Conservation (phyloP, 2,797 vertebrate species). For the Enteromius thamalakanensis region DNA sequence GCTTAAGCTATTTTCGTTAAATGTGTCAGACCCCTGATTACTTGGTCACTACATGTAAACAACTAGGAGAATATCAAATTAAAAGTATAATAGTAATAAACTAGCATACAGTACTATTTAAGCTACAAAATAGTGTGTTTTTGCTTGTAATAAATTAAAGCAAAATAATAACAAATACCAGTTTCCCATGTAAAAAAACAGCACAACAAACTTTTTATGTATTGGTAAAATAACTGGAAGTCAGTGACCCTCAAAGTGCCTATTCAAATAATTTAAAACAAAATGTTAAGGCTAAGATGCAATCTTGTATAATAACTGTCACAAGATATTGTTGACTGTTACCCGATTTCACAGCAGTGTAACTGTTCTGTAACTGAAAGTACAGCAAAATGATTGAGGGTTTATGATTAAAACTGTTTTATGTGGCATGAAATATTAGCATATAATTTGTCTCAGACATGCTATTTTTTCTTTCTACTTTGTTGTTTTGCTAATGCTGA, state of each 20-base stretch:
- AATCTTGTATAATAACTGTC: background rate
- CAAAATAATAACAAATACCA: background rate
- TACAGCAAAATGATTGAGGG: background rate
- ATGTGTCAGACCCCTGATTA: background rate
- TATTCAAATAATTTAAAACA: no score
- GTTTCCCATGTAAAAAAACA: no score
- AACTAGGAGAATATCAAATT: background rate
- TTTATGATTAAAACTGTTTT: background rate
- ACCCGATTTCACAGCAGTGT: background rate
- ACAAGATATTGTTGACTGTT: background rate
- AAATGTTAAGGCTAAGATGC: background rate
- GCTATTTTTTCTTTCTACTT: background rate
- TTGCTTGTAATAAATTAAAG: background rate
- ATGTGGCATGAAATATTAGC: background rate
- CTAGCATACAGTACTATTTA: background rate
- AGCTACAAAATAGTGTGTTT: background rate
- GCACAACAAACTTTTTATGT: no score
- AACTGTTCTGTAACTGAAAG: conserved; percentile 1
- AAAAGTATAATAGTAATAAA: background rate
- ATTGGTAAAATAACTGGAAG: no score
- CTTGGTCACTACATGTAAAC: background rate
- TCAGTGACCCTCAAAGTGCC: no score
- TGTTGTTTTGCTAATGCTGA: background rate
- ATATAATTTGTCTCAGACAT: background rate
- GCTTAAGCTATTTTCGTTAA: background rate